Percentiles rank a stretch among this genome's conserved stretches.
These are phyloP conservation scores for Centrocercus urophasianus DNA, from an alignment of 2,113 vertebrate genomes.

Conservation along the genomic window DNA sequence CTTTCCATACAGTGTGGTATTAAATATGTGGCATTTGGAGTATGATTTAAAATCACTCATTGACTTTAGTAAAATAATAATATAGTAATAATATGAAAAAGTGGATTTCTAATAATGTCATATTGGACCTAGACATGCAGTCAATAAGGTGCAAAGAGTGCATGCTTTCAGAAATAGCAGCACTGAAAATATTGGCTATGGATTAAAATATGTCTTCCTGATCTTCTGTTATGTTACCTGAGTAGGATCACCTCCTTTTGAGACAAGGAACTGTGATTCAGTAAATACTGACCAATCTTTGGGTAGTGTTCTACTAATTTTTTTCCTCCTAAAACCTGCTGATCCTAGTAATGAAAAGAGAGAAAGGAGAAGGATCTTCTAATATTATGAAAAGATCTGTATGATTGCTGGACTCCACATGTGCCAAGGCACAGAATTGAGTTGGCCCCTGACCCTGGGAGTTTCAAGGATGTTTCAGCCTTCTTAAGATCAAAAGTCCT, in stretches of 20 bases:
- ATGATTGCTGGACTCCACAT: background rate
- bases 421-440: rapidly evolving
- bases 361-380: background rate
- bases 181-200: background rate
- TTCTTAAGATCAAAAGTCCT: rapidly evolving
- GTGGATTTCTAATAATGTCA: background rate
- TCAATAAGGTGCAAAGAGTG: background rate
- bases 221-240: background rate
- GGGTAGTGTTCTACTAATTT: background rate
- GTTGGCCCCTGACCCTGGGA: background rate
- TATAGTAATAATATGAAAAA: background rate
- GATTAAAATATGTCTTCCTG: constrained; percentile 43
- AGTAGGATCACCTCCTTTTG: constrained; percentile 18
- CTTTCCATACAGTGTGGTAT: background rate
- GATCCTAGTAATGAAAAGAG: background rate
- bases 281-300: background rate
- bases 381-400: background rate
- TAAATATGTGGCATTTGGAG: background rate
- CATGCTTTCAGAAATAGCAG: background rate
- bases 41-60: background rate
- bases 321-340: background rate
- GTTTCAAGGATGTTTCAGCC: background rate
- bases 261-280: background rate
- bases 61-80: background rate
- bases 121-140: background rate